Conservation (phyloP, 2,888 invertebrate species). For the Caenorhabditis uteleia region DNA sequence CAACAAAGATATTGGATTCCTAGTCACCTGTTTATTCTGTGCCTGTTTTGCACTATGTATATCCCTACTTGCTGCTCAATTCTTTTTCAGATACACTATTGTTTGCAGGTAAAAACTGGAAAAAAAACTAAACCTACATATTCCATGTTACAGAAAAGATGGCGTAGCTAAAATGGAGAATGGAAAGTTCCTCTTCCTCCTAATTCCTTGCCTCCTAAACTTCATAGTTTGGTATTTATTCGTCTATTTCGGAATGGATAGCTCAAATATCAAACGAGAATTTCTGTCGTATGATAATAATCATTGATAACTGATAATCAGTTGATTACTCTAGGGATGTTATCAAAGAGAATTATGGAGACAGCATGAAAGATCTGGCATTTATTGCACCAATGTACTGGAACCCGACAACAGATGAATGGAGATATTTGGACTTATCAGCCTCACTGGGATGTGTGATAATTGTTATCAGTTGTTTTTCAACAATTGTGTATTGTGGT, state of each 20-base stretch:
- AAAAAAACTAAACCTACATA: conserved; percentile 6
- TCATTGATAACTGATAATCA: no score
- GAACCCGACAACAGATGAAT: conserved; percentile 3
- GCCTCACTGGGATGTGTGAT: conserved; percentile 10
- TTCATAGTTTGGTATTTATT: conserved; percentile 13
- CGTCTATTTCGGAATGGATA: conserved; percentile 17
- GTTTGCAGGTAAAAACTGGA: conserved; percentile 12
- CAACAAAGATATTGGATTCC: conserved; percentile 3
- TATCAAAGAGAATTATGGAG: conserved; percentile 7
- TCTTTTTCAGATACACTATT: conserved; percentile 12
- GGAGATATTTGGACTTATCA: conserved; percentile 3
- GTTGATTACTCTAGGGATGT: no score
- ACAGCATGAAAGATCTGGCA: conserved; percentile 1
- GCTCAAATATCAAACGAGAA: conserved; percentile 14
- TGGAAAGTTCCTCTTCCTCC: conserved; percentile 1
- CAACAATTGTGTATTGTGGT: conserved; percentile 11
- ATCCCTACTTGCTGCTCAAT: conserved; percentile 21
- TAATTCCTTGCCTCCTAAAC: conserved; percentile 12
- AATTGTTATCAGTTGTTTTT: conserved; percentile 15
- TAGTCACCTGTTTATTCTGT: conserved; percentile 16
- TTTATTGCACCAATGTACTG: conserved; percentile 23
- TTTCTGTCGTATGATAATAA: conserved; percentile 14
- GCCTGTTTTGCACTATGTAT: conserved; percentile 20
- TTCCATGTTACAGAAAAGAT: conserved; percentile 11
- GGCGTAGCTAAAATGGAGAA: conserved; percentile 3